Conservation (phyloP, 2,113 vertebrate species). For the Pachycephala philippinensis region DNA sequence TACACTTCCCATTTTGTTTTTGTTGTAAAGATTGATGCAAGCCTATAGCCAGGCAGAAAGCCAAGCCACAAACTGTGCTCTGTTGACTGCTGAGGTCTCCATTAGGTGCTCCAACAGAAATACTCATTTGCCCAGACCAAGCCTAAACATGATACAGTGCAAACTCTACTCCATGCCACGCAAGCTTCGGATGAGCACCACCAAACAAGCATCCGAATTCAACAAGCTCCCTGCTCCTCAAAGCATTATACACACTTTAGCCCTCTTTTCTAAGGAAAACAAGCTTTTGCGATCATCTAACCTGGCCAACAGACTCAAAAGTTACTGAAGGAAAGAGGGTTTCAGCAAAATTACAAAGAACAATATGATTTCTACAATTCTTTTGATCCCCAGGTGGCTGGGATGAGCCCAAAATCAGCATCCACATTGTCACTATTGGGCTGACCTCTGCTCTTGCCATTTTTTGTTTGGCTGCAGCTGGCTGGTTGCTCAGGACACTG, state of each 20-base stretch:
- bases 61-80: neutral
- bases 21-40: neutral
- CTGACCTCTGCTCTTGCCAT: neutral
- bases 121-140: neutral
- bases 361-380: neutral
- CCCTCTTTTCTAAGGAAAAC: neutral
- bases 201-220: neutral
- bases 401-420: neutral
- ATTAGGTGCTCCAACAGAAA: neutral
- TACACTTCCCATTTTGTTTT: neutral
- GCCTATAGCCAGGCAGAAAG: neutral
- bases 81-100: neutral
- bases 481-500: neutral
- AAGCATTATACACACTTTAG: neutral
- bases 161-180: neutral
- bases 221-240: neutral
- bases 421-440: neutral
- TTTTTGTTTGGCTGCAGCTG: neutral
- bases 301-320: neutral
- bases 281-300: neutral
- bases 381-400: neutral
- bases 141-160: neutral
- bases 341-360: neutral
- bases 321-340: neutral
- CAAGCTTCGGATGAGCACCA: neutral